phyloP scores from a whole-genome alignment of 2,888 invertebrate genomes.

The Trisateles emortualis region DNA sequence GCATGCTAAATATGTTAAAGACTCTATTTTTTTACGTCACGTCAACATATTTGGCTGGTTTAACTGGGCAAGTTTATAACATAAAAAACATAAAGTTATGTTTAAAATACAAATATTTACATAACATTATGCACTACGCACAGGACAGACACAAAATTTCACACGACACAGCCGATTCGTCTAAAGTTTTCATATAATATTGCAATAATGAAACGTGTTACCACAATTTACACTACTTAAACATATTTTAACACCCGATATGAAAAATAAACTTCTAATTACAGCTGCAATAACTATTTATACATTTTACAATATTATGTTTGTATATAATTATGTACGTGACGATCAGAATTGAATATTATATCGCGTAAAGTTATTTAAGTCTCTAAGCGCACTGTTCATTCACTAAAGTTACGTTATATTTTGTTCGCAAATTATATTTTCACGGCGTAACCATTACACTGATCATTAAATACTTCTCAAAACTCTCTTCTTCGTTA shows the following conservation, averaged over 20 bases:
- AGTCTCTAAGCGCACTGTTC: conserved; percentile 81
- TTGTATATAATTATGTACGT: conserved; percentile 64
- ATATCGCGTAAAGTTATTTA: conserved; percentile 68
- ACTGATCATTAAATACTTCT: conserved; percentile 60
- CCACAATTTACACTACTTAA: conserved; percentile 84
- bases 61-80: conserved; percentile 55
- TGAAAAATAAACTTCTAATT: conserved; percentile 87
- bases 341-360: conserved; percentile 55
- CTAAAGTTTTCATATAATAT: conserved; percentile 73
- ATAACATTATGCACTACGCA: conserved; percentile 73
- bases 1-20: conserved; percentile 32
- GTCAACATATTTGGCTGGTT: conserved; percentile 38
- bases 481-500: conserved; percentile 56
- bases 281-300: conserved; percentile 87
- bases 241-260: conserved; percentile 85
- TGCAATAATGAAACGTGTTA: conserved; percentile 80
- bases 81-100: conserved; percentile 35
- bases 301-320: conserved; percentile 82
- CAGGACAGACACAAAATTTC: conserved; percentile 77
- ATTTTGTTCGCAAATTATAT: conserved; percentile 73
- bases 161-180: conserved; percentile 86
- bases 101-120: conserved; percentile 68
- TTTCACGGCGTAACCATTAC: conserved; percentile 61
- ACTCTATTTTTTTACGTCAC: conserved; percentile 19
- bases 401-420: conserved; percentile 62